Evolutionary conservation across 2,888 invertebrate genomes (phyloP).

Genomic region (Cephus nigrinus): DNA sequence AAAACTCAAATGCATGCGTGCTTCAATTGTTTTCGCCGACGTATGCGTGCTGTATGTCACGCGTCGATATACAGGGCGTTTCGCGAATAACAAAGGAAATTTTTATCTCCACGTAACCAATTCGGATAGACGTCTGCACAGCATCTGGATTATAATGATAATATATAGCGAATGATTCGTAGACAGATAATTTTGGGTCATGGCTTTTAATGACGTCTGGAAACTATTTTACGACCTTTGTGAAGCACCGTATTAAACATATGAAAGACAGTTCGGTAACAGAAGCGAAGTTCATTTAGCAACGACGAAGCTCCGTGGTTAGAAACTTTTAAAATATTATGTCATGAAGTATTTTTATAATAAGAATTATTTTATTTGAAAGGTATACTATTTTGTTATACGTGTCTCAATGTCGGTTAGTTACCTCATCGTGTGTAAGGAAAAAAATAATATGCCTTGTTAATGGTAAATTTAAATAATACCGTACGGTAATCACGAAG

Average conservation of each 20-base stretch:
- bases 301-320: neutral
- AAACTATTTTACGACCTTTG: neutral
- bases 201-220: neutral
- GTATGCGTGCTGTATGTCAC: constrained; percentile 9
- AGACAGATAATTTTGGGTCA: neutral
- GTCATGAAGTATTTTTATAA: neutral
- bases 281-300: neutral
- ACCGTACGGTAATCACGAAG: neutral
- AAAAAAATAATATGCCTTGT: neutral
- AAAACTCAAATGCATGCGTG: constrained; percentile 54
- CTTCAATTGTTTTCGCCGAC: constrained; percentile 49
- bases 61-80: neutral
- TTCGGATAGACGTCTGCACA: neutral
- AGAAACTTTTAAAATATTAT: neutral
- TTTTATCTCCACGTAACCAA: neutral
- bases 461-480: neutral
- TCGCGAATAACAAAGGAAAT: neutral
- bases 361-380: neutral
- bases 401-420: neutral
- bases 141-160: neutral
- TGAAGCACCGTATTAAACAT: neutral
- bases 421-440: neutral
- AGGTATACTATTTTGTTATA: neutral
- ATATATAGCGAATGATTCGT: neutral
- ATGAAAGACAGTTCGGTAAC: neutral